Percentiles rank a stretch among this genome's conserved stretches.
phyloP scores from a whole-genome alignment of 2,113 vertebrate genomes.

The Corythoichthys intestinalis region DNA sequence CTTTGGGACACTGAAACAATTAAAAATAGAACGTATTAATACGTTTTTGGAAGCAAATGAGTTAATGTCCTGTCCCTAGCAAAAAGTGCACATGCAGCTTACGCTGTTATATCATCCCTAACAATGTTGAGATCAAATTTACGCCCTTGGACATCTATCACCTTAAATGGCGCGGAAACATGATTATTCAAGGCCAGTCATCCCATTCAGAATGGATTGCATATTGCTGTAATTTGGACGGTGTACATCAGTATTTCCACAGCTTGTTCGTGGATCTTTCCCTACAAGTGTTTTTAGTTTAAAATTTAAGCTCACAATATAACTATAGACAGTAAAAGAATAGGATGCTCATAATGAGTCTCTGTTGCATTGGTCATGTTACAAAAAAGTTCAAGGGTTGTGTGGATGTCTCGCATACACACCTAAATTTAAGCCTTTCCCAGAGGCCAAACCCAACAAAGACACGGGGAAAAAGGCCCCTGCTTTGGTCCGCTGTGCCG shows the following conservation, averaged over 20 bases:
- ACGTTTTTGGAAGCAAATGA: too few relatives aligned
- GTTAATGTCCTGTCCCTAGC: too few relatives aligned
- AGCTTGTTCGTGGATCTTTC: not conserved
- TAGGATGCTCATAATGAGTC: slow-evolving; percentile 35
- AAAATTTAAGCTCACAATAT: slow-evolving; percentile 16
- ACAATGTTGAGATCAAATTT: too few relatives aligned
- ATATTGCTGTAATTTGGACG: too few relatives aligned
- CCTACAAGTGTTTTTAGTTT: not conserved
- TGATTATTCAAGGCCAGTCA: too few relatives aligned
- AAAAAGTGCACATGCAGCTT: too few relatives aligned
- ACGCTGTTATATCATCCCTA: too few relatives aligned
- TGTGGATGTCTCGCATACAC: slow-evolving; percentile 37
- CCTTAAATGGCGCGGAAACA: too few relatives aligned
- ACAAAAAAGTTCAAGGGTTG: slow-evolving; percentile 15
- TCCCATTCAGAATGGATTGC: too few relatives aligned
- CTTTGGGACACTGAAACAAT: too few relatives aligned
- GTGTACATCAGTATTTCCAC: not conserved
- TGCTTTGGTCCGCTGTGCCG: slow-evolving; percentile 58
- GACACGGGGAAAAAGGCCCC: slow-evolving; percentile 79
- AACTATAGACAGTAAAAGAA: slow-evolving; percentile 15
- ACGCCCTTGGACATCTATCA: too few relatives aligned
- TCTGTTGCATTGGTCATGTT: slow-evolving; percentile 40
- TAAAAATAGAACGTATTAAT: too few relatives aligned
- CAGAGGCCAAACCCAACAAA: slow-evolving; percentile 80
- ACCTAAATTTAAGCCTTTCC: slow-evolving; percentile 79